Evolutionary conservation across 1,140 invertebrate genomes (phyloP).

Genomic region (Latrodectus geometricus): DNA sequence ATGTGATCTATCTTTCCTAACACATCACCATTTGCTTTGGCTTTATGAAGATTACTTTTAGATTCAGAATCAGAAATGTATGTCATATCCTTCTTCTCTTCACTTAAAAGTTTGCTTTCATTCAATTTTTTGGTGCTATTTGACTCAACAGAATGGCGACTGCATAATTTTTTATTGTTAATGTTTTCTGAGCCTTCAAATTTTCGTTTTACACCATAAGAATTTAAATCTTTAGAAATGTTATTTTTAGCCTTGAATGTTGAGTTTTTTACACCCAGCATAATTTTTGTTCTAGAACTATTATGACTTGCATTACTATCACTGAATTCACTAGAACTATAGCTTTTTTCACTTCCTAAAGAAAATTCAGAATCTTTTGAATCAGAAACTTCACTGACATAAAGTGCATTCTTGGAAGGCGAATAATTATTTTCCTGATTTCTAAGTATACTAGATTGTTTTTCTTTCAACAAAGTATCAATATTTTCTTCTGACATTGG

Average conservation of each 20-base stretch:
- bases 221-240: neutral
- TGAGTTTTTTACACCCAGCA: slow-evolving; percentile 14
- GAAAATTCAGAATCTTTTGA: neutral
- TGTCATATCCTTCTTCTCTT: slow-evolving; percentile 6
- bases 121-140: slow-evolving; percentile 25
- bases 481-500: neutral
- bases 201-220: slow-evolving; percentile 33
- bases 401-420: neutral
- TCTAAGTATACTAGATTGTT: neutral
- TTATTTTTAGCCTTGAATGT: neutral
- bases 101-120: slow-evolving; percentile 46
- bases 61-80: neutral
- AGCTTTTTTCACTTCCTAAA: neutral
- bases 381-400: neutral
- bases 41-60: slow-evolving; percentile 22
- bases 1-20: slow-evolving; percentile 34
- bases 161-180: slow-evolving; percentile 14
- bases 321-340: too few species aligned
- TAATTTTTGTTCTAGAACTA: neutral
- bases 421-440: neutral
- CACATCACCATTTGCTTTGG: slow-evolving; percentile 37
- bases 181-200: neutral
- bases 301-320: too few species aligned
- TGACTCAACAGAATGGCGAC: slow-evolving; percentile 6
- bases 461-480: neutral